These are phyloP conservation scores for Hymenopus coronatus DNA, from an alignment of 2,888 invertebrate species.

Conservation along the genomic window DNA sequence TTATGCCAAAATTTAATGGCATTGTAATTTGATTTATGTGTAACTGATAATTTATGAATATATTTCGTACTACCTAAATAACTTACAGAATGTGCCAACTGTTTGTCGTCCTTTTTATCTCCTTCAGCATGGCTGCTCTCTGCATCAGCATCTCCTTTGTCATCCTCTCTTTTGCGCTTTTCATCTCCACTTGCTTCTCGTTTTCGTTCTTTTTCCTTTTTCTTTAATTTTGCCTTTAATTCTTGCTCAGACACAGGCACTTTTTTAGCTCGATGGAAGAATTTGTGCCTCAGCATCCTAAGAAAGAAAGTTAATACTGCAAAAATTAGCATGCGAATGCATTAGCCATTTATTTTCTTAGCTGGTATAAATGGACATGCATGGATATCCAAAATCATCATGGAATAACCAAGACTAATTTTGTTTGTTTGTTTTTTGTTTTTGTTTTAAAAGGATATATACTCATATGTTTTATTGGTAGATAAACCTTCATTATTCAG, in stretches of 20 bases:
- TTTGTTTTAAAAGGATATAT: no score
- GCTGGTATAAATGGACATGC: no score
- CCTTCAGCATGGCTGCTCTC: constrained; percentile 56
- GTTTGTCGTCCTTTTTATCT: constrained; percentile 45
- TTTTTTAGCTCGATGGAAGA: constrained; percentile 93
- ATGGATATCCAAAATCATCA: no score
- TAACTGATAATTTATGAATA: no score
- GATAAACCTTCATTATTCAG: no score
- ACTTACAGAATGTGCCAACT: constrained; percentile 6
- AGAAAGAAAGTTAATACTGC: background rate
- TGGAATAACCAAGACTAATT: no score
- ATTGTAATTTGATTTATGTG: no score
- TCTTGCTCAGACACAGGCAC: constrained; percentile 70
- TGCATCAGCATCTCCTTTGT: constrained; percentile 45
- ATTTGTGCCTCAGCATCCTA: constrained; percentile 84
- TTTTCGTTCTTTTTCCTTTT: constrained; percentile 49
- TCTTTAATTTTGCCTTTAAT: constrained; percentile 50
- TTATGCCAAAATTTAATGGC: no score
- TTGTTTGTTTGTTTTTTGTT: no score
- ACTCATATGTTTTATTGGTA: no score
- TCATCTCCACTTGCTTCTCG: constrained; percentile 45
- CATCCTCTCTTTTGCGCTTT: constrained; percentile 53
- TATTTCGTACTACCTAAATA: background rate
- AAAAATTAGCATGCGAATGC: no score
- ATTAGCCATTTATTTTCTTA: no score